Evolutionary conservation across 1,140 invertebrate genomes (phyloP), one percentile per base, ranked within the genome.

Genomic region (Bicyclus anynana): DNA sequence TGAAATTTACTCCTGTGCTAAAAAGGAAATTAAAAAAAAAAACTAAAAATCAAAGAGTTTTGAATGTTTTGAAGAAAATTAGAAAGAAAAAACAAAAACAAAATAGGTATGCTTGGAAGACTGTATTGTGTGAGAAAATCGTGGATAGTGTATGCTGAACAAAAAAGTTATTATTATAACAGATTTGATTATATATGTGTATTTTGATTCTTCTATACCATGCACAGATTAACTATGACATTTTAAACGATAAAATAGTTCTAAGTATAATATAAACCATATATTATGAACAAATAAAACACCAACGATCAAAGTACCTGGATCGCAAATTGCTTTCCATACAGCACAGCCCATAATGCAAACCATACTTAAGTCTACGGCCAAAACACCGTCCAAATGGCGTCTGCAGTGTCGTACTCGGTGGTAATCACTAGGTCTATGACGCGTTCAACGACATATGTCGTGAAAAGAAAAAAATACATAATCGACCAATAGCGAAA

Each of bases 41-140:
- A 44, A 53, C 61, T 59, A 68, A 55, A 69, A 57, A 63, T n/a
- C n/a, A n/a, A n/a, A n/a, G n/a, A n/a, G n/a, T n/a, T n/a, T n/a
- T n/a, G n/a, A 62, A 33, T 63, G 49, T 64, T 58, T 67, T n/a
- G 0, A 16, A 23, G 13, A n/a, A 14, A 46, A 21, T 46, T 65
- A 62, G 1, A 18, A 27, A 40, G 7, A 18, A 47, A 12, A 27
- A 64, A 53, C 70, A 65, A 63, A 59, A 40, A 65, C 58, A 63
- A 44, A 53, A 62, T 59, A 68, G 53, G 69, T 55, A 63, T 63
- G 49, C 63, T 58, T 67, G 69, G 72, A 79, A 82, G 76, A 80
- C 67, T 66, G 63, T 66, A 57, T 64, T 67, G 74, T 80, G 76
- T 81, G 44, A 20, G 20, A 0, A 44, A 64, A 58, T 57, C 40